A percentile compares a stretch with the other conserved stretches of the same genome.
Conservation (phyloP, 2,797 vertebrate species). For the Brachyalestes nurse region DNA sequence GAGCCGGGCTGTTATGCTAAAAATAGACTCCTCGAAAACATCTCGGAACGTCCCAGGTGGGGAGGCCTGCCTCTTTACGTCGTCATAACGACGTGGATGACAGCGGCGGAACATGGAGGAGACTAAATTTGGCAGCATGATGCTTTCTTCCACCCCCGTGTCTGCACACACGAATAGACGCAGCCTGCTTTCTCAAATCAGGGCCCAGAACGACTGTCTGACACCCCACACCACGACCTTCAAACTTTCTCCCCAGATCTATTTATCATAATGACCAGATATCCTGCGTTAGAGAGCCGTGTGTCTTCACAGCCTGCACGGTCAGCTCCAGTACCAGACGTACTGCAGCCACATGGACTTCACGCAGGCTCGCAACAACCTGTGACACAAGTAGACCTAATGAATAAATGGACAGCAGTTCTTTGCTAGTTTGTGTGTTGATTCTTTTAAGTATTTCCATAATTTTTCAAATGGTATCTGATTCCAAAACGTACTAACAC, state of each 20-base stretch:
- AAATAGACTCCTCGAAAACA: conserved; percentile 72
- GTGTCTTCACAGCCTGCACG: background rate
- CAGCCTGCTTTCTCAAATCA: background rate
- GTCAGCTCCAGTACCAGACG: no score
- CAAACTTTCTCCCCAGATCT: background rate
- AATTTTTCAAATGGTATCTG: no score
- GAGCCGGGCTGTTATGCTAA: conserved; percentile 59
- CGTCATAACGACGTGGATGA: conserved; percentile 69
- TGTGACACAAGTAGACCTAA: background rate
- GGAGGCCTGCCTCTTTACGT: conserved; percentile 62
- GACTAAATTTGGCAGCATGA: conserved; percentile 62
- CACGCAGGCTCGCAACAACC: background rate
- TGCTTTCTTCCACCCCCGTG: conserved; percentile 26
- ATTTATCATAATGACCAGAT: conserved; percentile 4
- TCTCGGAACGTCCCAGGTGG: conserved; percentile 70
- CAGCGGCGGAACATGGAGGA: conserved; percentile 58
- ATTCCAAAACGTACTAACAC: no score
- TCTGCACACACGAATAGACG: conserved; percentile 40
- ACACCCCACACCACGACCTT: conserved; percentile 1
- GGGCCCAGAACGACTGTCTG: background rate
- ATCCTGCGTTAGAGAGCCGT: no score
- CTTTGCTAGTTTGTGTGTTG: background rate
- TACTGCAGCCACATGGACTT: background rate
- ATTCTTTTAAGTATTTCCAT: no score
- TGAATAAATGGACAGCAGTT: background rate